phyloP scores from a whole-genome alignment of 2,113 vertebrate genomes.

The Rhombomys opimus region DNA sequence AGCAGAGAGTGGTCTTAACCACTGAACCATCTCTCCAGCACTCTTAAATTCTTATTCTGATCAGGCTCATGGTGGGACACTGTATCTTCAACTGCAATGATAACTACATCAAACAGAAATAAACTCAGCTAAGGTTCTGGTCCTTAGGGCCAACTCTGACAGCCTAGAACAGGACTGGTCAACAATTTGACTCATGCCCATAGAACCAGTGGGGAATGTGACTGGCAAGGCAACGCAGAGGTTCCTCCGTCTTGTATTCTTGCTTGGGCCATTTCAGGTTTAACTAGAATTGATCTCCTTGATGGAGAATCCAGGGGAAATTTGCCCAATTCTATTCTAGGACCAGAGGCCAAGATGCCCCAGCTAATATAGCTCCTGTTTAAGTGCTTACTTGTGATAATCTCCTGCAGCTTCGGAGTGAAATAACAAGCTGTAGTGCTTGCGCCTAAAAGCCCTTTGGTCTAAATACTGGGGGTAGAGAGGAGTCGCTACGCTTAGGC shows the following conservation, averaged over 20 bases:
- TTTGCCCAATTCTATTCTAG: background rate
- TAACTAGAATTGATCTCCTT: background rate
- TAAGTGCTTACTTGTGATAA: background rate
- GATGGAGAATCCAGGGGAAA: background rate
- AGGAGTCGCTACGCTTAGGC: background rate
- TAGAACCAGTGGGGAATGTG: background rate
- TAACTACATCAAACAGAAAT: background rate
- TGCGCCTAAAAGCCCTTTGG: background rate
- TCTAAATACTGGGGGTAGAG: background rate
- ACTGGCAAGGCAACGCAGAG: background rate
- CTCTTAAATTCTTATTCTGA: background rate
- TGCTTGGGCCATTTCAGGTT: background rate
- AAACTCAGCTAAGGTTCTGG: background rate
- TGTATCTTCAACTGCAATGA: background rate
- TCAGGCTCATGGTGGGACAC: background rate
- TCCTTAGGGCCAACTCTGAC: background rate
- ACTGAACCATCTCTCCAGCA: too few species aligned
- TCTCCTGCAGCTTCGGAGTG: background rate
- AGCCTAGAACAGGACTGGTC: background rate
- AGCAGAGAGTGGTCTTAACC: too few species aligned
- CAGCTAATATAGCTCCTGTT: background rate
- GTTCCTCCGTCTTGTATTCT: background rate
- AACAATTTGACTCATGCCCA: background rate
- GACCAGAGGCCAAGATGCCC: background rate
- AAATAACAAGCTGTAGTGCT: background rate